These are phyloP conservation scores for Aptenodytes forsteri DNA, from an alignment of 2,113 vertebrate species.

Conservation along the genomic window DNA sequence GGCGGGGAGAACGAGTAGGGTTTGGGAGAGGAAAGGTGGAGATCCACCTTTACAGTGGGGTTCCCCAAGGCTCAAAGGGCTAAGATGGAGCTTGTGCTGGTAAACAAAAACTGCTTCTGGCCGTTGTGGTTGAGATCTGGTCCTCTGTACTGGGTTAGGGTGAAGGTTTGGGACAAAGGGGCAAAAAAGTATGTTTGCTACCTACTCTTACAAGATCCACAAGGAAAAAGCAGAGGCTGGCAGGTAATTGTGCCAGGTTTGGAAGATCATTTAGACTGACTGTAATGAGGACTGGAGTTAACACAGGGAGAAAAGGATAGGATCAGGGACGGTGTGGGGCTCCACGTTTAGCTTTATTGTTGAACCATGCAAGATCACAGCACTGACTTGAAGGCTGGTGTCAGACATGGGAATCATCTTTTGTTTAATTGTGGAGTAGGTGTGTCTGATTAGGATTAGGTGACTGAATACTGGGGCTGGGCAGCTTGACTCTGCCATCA, in stretches of 20 bases:
- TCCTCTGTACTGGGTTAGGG: not conserved
- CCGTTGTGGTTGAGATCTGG: not conserved
- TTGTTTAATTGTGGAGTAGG: not conserved
- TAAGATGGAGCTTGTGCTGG: not conserved
- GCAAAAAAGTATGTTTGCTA: not conserved
- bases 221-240: not conserved
- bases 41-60: not conserved
- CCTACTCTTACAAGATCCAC: not conserved
- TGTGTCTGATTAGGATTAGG: not conserved
- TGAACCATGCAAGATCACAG: not conserved
- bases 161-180: not conserved
- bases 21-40: not conserved
- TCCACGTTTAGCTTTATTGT: not conserved
- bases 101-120: not conserved
- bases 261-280: not conserved
- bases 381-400: not conserved
- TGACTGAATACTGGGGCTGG: not conserved
- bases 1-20: accelerated
- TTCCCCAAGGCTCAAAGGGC: not conserved
- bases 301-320: not conserved
- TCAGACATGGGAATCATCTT: not conserved
- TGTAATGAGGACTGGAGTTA: not conserved
- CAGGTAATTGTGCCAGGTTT: not conserved
- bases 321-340: not conserved
- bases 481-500: not conserved